Conservation (phyloP, 2,888 invertebrate species). For the Nasonia oneida region DNA sequence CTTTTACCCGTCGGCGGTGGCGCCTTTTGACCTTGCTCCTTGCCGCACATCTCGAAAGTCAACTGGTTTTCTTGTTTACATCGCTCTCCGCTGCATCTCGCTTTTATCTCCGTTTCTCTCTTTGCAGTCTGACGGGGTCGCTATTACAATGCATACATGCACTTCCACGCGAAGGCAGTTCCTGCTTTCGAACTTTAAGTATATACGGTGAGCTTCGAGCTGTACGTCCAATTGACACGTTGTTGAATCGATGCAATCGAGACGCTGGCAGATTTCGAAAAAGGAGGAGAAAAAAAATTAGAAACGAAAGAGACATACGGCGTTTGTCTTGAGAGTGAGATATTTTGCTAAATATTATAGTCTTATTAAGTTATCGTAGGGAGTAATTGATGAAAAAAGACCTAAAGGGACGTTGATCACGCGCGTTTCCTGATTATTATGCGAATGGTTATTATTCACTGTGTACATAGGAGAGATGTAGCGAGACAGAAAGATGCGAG, state of each 20-base stretch:
- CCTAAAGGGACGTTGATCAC: not conserved
- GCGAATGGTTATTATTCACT: slow-evolving; percentile 3
- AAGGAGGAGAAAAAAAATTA: not conserved
- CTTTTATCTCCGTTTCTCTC: not conserved
- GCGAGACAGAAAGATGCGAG: not conserved
- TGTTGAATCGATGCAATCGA: slow-evolving; percentile 32
- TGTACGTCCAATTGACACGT: slow-evolving; percentile 20
- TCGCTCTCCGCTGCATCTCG: not conserved
- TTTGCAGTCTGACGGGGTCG: not conserved
- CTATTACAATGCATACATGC: not conserved
- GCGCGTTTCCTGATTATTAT: slow-evolving; percentile 18
- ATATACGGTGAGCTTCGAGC: slow-evolving; percentile 37
- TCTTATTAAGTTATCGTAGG: slow-evolving; percentile 52
- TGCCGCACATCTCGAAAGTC: not conserved
- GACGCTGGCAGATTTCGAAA: slow-evolving; percentile 5
- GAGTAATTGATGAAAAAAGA: slow-evolving; percentile 35
- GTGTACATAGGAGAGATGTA: not conserved
- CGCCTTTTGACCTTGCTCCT: not conserved
- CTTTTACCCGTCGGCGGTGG: not conserved
- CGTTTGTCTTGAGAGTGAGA: slow-evolving; percentile 60
- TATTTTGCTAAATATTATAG: slow-evolving; percentile 56
- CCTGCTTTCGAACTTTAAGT: slow-evolving; percentile 18
- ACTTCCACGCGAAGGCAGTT: slow-evolving; percentile 6
- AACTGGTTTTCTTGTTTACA: slow-evolving; percentile 45
- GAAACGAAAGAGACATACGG: slow-evolving; percentile 41